Conservation (phyloP, 2,113 vertebrate species). For the Pelobates fuscus region DNA sequence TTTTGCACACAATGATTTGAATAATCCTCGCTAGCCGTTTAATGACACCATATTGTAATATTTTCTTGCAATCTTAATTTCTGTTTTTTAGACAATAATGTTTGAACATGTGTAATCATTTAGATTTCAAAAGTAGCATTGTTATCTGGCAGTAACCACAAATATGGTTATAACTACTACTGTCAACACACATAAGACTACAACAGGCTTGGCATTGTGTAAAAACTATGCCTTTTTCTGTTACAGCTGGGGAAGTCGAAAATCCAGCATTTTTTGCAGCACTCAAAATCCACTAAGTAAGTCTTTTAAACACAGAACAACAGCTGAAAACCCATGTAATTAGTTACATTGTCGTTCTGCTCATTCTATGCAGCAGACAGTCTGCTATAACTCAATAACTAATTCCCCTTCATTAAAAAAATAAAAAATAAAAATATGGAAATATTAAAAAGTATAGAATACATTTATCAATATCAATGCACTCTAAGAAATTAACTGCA, state of each 20-base stretch:
- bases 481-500: no score
- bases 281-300: slow-evolving; percentile 5
- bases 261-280: background rate
- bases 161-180: slow-evolving; percentile 24
- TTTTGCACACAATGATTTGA: background rate
- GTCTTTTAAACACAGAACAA: slow-evolving; percentile 17
- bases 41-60: no score
- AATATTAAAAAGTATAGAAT: no score
- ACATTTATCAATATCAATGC: no score
- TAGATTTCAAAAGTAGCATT: slow-evolving; percentile 20
- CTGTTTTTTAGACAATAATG: slow-evolving; percentile 24
- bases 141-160: slow-evolving; percentile 9
- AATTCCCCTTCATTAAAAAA: no score
- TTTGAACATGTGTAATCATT: slow-evolving; percentile 25
- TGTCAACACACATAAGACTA: slow-evolving; percentile 11
- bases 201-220: slow-evolving; percentile 26
- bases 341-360: slow-evolving; percentile 17
- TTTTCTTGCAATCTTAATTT: no score
- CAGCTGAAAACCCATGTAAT: slow-evolving; percentile 25
- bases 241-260: slow-evolving; percentile 15
- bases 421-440: no score
- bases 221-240: slow-evolving; percentile 5
- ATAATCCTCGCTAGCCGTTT: background rate
- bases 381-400: no score
- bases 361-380: slow-evolving; percentile 9